Base-by-base conservation (phyloP, 2,113 vertebrate species). In the Rhadina sibilatrix region DNA sequence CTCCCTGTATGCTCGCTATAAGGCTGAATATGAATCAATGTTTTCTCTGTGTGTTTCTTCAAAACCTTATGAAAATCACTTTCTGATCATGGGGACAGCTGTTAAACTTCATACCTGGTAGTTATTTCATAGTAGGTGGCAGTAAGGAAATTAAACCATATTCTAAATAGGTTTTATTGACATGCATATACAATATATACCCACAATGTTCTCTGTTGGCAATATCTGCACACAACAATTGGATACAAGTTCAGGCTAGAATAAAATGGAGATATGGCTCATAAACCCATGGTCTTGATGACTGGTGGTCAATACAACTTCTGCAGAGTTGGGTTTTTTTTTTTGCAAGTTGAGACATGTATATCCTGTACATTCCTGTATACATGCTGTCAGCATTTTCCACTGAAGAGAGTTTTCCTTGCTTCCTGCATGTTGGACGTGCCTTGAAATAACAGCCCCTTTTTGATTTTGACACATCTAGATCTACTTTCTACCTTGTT, bases 161-260 rank as follows among this genome's bases (percentile, higher is more conserved):
- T 92, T 93, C 93, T 89, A 95, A 96, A 90, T 79, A 81, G 71
- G 33, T 90, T 94, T 95, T 96, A 95, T 95, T 90, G 93, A 63
- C 57, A 46, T n/a, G 59, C 27, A 84, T 69, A 65, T 82, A 47
- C 68, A 78, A 60, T 86, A 79, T 75, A 78, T 50, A 68, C 40
- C 7, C 33, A 59, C 57, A 31, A 75, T 65, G 65, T 87, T 95
- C 88, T 92, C 90, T 83, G 76, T 60, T 68, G 64, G 72, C 44
- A 78, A 50, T 74, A 78, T 61, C 77, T 75, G 90, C 89, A 92
- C 95, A 76, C 60, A 94, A 50, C n/a, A 87, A 82, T 50, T 7
- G 13, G 72, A 68, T 83, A 78, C 86, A 89, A 90, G 56, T 63
- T 93, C 83, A 19, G 2, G 1, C 60, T 79, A 77, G 61, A 96